Evolutionary conservation across 2,888 invertebrate species (phyloP).

Genomic region (Trachelus stipa): DNA sequence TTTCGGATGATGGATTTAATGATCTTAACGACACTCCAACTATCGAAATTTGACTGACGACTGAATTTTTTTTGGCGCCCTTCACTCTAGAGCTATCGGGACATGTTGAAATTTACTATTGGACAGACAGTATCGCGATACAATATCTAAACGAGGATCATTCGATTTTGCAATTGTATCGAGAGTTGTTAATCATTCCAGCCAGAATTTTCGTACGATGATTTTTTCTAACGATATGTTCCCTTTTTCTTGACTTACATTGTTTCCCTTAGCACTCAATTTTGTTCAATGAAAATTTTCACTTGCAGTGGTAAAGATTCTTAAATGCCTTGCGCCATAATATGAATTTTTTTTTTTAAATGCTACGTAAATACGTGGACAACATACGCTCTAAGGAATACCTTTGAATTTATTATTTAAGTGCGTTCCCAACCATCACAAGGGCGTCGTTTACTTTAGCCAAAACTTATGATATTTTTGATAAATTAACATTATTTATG

Average conservation of each 20-base stretch:
- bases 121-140: not conserved
- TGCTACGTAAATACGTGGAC: slow-evolving; percentile 24
- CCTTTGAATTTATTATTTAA: slow-evolving; percentile 31
- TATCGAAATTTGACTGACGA: slow-evolving; percentile 13
- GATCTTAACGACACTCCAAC: slow-evolving; percentile 15
- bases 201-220: not conserved
- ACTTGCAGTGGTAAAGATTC: not conserved
- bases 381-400: slow-evolving; percentile 16
- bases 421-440: not conserved
- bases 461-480: not conserved
- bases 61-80: not conserved
- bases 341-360: slow-evolving; percentile 28
- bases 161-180: not conserved
- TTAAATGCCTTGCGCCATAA: not conserved
- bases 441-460: not conserved
- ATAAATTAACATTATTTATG: not conserved
- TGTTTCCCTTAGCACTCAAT: not conserved
- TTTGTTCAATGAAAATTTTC: not conserved
- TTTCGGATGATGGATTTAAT: slow-evolving; percentile 29
- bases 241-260: not conserved
- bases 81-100: not conserved
- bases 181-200: not conserved
- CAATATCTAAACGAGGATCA: not conserved
- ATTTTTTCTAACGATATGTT: not conserved
- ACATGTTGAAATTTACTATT: not conserved